phyloP scores from a whole-genome alignment of 2,113 vertebrate genomes.

The Jaculus jaculus region DNA sequence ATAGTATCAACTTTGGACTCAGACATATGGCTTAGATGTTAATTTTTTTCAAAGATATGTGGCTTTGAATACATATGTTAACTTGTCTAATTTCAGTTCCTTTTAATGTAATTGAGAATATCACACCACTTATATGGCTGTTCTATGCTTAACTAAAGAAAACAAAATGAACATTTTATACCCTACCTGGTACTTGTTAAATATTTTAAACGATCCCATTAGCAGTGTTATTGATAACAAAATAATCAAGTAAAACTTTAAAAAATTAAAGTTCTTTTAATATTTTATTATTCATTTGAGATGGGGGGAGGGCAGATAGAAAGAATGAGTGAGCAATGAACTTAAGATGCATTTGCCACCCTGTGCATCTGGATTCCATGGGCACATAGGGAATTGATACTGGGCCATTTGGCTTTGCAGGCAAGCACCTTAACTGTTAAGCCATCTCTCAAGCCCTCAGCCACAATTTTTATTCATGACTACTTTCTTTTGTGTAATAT shows the following conservation, averaged over 20 bases:
- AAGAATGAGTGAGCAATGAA: no score
- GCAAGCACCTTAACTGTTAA: no score
- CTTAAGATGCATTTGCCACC: no score
- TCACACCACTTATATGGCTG: background rate
- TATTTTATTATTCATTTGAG: no score
- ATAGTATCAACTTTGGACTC: background rate
- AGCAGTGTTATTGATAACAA: background rate
- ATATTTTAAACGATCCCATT: background rate
- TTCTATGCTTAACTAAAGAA: background rate
- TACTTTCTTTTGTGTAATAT: background rate
- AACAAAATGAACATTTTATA: background rate
- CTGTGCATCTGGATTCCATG: no score
- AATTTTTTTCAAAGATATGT: background rate
- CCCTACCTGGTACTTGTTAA: background rate
- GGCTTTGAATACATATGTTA: background rate
- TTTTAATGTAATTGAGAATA: background rate
- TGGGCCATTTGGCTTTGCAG: no score
- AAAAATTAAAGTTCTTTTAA: no score
- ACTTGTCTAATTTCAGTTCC: background rate
- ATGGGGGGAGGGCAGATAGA: no score
- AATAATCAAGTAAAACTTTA: background rate
- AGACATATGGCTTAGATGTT: background rate
- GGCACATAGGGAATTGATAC: no score
- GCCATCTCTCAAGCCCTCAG: no score
- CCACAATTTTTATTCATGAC: no score